Base-by-base conservation (phyloP, 2,113 vertebrate species). In the Eulacestoma nigropectus region DNA sequence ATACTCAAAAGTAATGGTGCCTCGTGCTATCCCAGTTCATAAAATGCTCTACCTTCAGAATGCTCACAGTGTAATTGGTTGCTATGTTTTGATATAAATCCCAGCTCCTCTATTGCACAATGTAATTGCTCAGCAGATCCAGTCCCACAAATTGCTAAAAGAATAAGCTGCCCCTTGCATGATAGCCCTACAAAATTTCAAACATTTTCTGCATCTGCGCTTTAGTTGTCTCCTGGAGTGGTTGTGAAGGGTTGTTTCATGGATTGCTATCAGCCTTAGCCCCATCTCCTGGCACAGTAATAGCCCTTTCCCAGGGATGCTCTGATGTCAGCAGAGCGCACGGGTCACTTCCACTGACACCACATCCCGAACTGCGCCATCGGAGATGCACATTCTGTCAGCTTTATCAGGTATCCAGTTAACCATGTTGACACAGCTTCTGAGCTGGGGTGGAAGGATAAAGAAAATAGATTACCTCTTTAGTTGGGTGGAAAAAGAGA, bases 381-480 rank as follows among this genome's bases (percentile, higher is more conserved):
- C 6, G 1, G 63, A 90, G 69, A 50, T 53, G 67, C 90, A 39
- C 53, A 20, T 91, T 50, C 42, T 89, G 86, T 89, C 92, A 77
- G 75, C 87, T 87, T 67, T 96, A 78, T 93, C 89, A 83, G 94
- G 81, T 91, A 87, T 64, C 90, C 93, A 94, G 93, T 89, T 95
- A 91, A 77, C 89, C 83, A 78, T 78, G 89, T 84, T 95, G 84
- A 90, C 96, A 92, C 70, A 89, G 76, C 93, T 93, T 78, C 87
- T 89, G 70, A 75, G 59, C 69, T 30, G 75, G 49, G 89, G 65
- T 77, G 35, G 47, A 77, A 92, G 94, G 92, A 96, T 92, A 91
- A 95, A 91, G 81, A 85, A 94, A 96, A 93, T 73, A 94, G 95
- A 94, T 88, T 87, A 80, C 87, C 88, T 95, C 93, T 75, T 96